These are phyloP conservation scores for Lutjanus erythropterus DNA, from an alignment of 2,113 vertebrate genomes.

Conservation along the genomic window DNA sequence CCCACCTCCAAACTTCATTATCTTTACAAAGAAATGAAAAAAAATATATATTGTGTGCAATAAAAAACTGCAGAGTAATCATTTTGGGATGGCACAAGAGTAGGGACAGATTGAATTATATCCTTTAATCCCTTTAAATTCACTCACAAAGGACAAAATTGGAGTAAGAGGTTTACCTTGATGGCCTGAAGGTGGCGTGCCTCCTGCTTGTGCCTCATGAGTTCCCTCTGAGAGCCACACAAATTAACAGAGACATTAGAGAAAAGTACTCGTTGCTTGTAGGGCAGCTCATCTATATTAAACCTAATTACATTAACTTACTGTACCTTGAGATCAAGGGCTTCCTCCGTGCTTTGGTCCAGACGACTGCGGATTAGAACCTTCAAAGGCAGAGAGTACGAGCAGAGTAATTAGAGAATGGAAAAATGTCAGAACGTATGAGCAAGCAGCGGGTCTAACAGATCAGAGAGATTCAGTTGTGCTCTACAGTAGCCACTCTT, in stretches of 20 bases:
- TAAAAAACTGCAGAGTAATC: slow-evolving; percentile 10
- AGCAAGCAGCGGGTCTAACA: slow-evolving; percentile 50
- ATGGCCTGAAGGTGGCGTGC: slow-evolving; percentile 95
- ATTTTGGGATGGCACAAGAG: not conserved
- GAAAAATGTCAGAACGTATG: slow-evolving; percentile 60
- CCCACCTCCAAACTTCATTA: not conserved
- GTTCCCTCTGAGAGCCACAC: slow-evolving; percentile 88
- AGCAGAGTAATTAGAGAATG: slow-evolving; percentile 65
- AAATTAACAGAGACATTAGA: slow-evolving; percentile 47
- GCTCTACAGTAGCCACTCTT: slow-evolving; percentile 33
- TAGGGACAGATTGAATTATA: slow-evolving; percentile 22
- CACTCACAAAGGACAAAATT: slow-evolving; percentile 13
- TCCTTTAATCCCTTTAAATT: slow-evolving; percentile 49
- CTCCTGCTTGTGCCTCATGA: slow-evolving; percentile 95
- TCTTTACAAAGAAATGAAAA: not conserved
- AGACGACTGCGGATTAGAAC: slow-evolving; percentile 94
- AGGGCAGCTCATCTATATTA: slow-evolving; percentile 47
- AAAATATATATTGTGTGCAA: not conserved
- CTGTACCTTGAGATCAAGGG: slow-evolving; percentile 94
- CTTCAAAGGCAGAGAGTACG: slow-evolving; percentile 81
- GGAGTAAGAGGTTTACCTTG: slow-evolving; percentile 88
- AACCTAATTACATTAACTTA: slow-evolving; percentile 67
- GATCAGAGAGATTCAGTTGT: slow-evolving; percentile 71
- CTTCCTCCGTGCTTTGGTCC: slow-evolving; percentile 95
- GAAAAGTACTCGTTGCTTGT: not conserved